Evolutionary conservation across 2,888 invertebrate genomes (phyloP).

Genomic region (Notodonta ziczac): DNA sequence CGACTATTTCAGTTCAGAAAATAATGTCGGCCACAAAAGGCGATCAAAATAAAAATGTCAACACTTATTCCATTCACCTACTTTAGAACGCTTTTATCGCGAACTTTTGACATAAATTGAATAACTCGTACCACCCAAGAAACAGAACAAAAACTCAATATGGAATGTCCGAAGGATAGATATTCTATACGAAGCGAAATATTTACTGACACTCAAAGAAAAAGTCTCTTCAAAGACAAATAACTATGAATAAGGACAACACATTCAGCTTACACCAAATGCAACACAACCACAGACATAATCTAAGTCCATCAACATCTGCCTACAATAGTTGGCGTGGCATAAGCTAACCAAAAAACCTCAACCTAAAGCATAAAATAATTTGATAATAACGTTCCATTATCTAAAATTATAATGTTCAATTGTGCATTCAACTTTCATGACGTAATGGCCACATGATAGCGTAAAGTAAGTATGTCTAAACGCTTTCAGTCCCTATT

Average conservation of each 20-base stretch:
- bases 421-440: too few species aligned
- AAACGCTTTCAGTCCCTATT: slow-evolving; percentile 32
- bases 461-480: slow-evolving; percentile 24
- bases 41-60: slow-evolving; percentile 24
- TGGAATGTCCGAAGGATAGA: slow-evolving; percentile 34
- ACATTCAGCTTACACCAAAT: slow-evolving; percentile 28
- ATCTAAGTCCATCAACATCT: background rate
- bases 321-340: background rate
- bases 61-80: slow-evolving; percentile 45
- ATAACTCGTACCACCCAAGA: slow-evolving; percentile 45
- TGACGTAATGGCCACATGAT: slow-evolving; percentile 11
- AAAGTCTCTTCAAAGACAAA: slow-evolving; percentile 34
- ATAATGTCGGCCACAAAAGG: slow-evolving; percentile 30
- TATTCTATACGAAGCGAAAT: slow-evolving; percentile 41
- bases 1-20: slow-evolving; percentile 32
- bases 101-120: slow-evolving; percentile 48
- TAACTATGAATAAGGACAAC: slow-evolving; percentile 33
- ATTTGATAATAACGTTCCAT: too few species aligned
- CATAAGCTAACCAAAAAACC: background rate
- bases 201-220: slow-evolving; percentile 39
- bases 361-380: too few species aligned
- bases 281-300: background rate
- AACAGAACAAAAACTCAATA: slow-evolving; percentile 41
- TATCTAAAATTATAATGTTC: too few species aligned
- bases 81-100: slow-evolving; percentile 54